Base-by-base conservation (phyloP, 2,888 invertebrate genomes). In the Neria commutata region DNA sequence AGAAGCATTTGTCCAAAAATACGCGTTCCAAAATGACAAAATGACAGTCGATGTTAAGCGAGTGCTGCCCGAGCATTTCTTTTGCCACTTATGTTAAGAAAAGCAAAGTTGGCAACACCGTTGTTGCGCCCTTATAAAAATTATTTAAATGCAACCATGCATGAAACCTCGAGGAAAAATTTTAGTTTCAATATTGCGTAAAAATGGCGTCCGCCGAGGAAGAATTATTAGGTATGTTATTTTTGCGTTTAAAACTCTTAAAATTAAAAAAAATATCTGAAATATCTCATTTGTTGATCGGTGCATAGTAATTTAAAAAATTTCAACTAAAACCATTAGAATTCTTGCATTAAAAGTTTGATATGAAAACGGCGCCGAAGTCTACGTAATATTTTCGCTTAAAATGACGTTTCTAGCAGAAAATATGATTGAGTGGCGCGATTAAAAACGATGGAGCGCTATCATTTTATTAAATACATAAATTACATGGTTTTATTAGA, bases 141-240 rank as follows among this genome's bases (percentile, higher is more conserved):
- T n/a, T n/a, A n/a, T n/a, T n/a, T n/a, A n/a, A n/a, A n/a, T n/a
- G n/a, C n/a, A n/a, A n/a, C n/a, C n/a, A n/a, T n/a, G n/a, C n/a
- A n/a, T n/a, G n/a, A n/a, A n/a, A n/a, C n/a, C n/a, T n/a, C n/a
- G n/a, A n/a, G n/a, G n/a, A n/a, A n/a, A n/a, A n/a, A n/a, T n/a
- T n/a, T n/a, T n/a, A n/a, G n/a, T n/a, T 29, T 34, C 21, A 34
- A 24, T 64, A 67, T 69, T 70, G 67, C 66, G 60, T 70, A 72
- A 78, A 34, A 73, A 82, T 82, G 81, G 83, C 83, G 79, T 81
- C 81, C 66, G 69, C 73, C 63, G 76, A 78, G 67, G 79, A 79
- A 69, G 80, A 78, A 69, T 77, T n/a, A 72, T 73, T 75, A 67
- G 81, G 81, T 81, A 73, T 71, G 65, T 63, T 57, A 37, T 45